Base-by-base conservation (phyloP, 2,888 invertebrate genomes). In the Hanleya hanleyi region DNA sequence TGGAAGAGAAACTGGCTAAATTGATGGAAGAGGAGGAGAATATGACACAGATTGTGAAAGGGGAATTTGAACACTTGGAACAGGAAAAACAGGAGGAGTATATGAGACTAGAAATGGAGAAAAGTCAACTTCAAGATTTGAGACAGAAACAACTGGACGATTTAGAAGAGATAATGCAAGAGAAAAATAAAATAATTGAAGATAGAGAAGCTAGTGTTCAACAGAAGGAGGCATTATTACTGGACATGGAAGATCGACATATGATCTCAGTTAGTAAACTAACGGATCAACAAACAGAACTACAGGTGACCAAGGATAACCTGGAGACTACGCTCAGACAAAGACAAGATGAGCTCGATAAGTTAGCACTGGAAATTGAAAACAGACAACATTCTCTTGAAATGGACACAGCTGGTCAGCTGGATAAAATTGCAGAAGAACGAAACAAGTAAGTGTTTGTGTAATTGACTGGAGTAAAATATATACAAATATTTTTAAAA, bases 111-210 rank as follows among this genome's bases (percentile, higher is more conserved):
- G 26, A 66, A 2, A 37, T 64, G 33, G 74, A 70, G 9, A 67
- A 68, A 26, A 5, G 22, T 9, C 47, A 37, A 7, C 50, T 73
- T 32, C 47, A 35, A n/a, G 65, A 65, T 18, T 22, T 38, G 4
- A 67, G 49, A 32, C 41, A 67, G 50, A n/a, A 15, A 6, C 35
- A 47, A 68, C 71, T 85, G 62, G 85, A 84, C 72, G 71, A 79
- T 36, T 78, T 85, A 67, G 85, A 85, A 71, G 70, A 75, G n/a
- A 85, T 86, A 71, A 83, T 84, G 81, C 84, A 86, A 50, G 75
- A 91, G 92, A 73, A 93, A 93, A 87, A 94, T 81, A 89, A 91
- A 78, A 91, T 92, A 71, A 92, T 92, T 74, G 91, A 91, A 22
- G 57, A 74, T n/a, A 78, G 78, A 69, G 65, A 78, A 26, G 65